These are phyloP conservation scores for Quadriops clusia DNA, from an alignment of 2,888 invertebrate species.

Conservation along the genomic window DNA sequence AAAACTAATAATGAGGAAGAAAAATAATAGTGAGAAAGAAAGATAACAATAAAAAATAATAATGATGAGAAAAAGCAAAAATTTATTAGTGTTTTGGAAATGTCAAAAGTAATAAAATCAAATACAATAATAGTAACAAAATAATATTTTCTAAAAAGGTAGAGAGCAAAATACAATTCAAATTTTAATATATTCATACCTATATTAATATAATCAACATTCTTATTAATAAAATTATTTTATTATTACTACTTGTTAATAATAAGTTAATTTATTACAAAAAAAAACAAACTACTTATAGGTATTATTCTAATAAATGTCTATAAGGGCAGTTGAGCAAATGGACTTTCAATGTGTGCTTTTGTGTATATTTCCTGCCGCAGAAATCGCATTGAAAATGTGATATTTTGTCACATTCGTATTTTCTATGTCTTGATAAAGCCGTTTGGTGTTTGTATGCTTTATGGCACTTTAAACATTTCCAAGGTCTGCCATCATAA, in stretches of 20 bases:
- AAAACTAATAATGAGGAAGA: too few relatives aligned
- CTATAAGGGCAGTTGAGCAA: constrained; percentile 1
- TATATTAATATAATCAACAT: too few relatives aligned
- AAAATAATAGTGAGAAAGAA: too few relatives aligned
- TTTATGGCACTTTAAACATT: constrained; percentile 26
- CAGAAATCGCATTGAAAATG: constrained; percentile 12
- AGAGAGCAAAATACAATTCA: too few relatives aligned
- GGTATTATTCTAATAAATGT: neutral
- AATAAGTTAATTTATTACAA: constrained; percentile 1
- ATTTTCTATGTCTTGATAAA: constrained; percentile 30
- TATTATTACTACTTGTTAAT: too few relatives aligned
- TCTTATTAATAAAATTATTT: too few relatives aligned
- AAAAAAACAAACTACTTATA: constrained; percentile 3
- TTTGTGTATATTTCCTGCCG: constrained; percentile 2
- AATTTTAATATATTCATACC: too few relatives aligned
- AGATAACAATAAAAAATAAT: too few relatives aligned
- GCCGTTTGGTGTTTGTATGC: constrained; percentile 26
- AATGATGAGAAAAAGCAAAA: too few relatives aligned
- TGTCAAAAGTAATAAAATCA: constrained; percentile 4
- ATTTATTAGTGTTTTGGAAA: too few relatives aligned
- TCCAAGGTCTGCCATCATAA: too few relatives aligned
- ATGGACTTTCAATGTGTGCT: constrained; percentile 4
- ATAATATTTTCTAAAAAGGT: too few relatives aligned
- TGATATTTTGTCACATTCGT: constrained; percentile 23
- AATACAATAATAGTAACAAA: neutral